Conservation (phyloP, 64 coral and sea anemone genomes). For the Actinia equina region DNA sequence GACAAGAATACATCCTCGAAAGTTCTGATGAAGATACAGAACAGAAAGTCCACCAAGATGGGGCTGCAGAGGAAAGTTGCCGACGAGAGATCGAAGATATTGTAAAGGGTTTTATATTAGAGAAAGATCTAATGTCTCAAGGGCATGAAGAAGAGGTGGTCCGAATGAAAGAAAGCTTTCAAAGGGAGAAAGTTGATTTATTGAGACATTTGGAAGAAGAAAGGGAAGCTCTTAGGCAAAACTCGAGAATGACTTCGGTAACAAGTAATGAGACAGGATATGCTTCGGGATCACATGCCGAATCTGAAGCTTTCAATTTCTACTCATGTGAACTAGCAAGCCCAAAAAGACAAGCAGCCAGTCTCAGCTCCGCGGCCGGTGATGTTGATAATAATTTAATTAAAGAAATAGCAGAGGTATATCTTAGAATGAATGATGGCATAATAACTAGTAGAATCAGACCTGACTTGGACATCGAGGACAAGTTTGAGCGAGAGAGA, state of each 20-base stretch:
- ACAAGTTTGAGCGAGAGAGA: slow-evolving; percentile 88
- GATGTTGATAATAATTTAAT: slow-evolving; percentile 75
- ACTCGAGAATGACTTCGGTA: slow-evolving; percentile 49
- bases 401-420: slow-evolving; percentile 88
- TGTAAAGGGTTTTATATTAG: slow-evolving; percentile 81
- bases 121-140: slow-evolving; percentile 81
- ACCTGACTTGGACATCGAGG: slow-evolving; percentile 90
- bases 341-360: slow-evolving; percentile 29
- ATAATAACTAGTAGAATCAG: slow-evolving; percentile 64
- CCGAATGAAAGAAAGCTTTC: slow-evolving; percentile 76
- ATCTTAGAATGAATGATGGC: slow-evolving; percentile 79
- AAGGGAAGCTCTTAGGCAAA: slow-evolving; percentile 57
- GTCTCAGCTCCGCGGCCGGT: slow-evolving; percentile 5
- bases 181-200: slow-evolving; percentile 58
- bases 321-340: slow-evolving; percentile 32
- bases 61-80: slow-evolving; percentile 33
- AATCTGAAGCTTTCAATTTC: slow-evolving; percentile 12
- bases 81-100: slow-evolving; percentile 87
- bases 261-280: slow-evolving; percentile 43
- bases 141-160: slow-evolving; percentile 74
- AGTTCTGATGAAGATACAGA: slow-evolving; percentile 30
- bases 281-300: slow-evolving; percentile 42
- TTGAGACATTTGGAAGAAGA: slow-evolving; percentile 67
- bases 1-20: slow-evolving; percentile 20
- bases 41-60: neutral